Base-by-base conservation (phyloP, 2,797 vertebrate genomes). In the Acanthurus tractus region DNA sequence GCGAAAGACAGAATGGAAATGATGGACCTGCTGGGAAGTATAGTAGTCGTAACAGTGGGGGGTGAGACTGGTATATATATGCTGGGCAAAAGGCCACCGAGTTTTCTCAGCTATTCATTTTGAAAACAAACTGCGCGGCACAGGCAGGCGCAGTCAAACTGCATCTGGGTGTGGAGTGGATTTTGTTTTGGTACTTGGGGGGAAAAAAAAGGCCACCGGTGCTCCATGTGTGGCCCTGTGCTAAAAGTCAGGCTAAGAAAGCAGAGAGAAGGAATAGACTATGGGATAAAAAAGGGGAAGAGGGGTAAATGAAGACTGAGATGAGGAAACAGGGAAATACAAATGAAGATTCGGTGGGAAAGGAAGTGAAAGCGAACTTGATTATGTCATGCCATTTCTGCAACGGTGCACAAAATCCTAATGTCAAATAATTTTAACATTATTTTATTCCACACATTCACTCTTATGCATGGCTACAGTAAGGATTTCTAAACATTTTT, bases 141-240 rank as follows among this genome's bases (percentile, higher is more conserved):
- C 83, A 84, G 74, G 74, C 80, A 70, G 82, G 62, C 70, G 40
- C 77, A 75, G 78, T 86, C 86, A 78, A 78, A 86, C 57, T 85
- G 89, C 85, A 90, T 86, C 81, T 84, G 78, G 72, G 71, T 78
- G 85, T 86, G 86, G 76, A 89, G 92, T 91, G 86, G 85, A 86
- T 89, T 90, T 86, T 83, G 84, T 89, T 69, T 84, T 56, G 59
- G 56, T 55, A 23, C 69, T 78, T 44, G 23, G 42, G 65, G 61
- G 63, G 29, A 38, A 63, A 34, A 84, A 85, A 85, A 69, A 38
- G 38, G 44, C 78, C 64, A 79, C 67, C 22, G 2, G 29, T 70
- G 78, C 92, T 82, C 81, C 86, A 83, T 93, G 92, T 94, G 93
- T 93, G 90, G 93, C 88, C 92, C 72, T 3, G 61, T 57, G 78